phyloP scores from a whole-genome alignment of 2,113 vertebrate species.

The Austrofundulus limnaeus region DNA sequence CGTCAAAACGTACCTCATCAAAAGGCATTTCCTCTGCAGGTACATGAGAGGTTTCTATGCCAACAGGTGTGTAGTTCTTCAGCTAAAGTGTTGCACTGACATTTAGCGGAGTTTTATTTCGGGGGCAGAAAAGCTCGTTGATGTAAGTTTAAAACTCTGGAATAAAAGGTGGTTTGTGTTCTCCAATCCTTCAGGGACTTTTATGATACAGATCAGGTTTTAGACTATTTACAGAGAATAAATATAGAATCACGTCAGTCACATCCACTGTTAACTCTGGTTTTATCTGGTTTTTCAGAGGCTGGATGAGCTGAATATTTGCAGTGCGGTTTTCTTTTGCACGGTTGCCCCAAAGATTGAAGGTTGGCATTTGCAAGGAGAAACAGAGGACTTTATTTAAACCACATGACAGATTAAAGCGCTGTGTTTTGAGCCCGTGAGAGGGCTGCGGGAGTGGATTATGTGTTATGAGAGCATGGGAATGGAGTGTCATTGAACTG shows the following conservation, averaged over 20 bases:
- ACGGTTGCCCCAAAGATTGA: not conserved
- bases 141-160: too few relatives aligned
- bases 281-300: too few relatives aligned
- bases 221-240: too few relatives aligned
- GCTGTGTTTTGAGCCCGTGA: constrained; percentile 16
- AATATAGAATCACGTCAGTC: too few relatives aligned
- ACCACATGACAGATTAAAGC: constrained; percentile 28
- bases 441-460: constrained; percentile 44
- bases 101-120: not conserved
- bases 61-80: not conserved
- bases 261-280: too few relatives aligned
- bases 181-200: too few relatives aligned
- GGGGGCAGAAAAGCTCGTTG: too few relatives aligned
- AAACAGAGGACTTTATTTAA: constrained; percentile 23
- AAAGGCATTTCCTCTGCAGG: not conserved
- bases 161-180: too few relatives aligned
- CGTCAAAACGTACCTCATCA: not conserved
- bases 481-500: constrained; percentile 59
- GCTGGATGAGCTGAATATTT: too few relatives aligned
- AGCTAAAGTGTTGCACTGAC: too few relatives aligned
- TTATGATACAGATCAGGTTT: too few relatives aligned
- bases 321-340: too few relatives aligned
- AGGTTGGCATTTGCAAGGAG: not conserved
- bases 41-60: not conserved
- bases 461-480: constrained; percentile 45